Evolutionary conservation across 2,888 invertebrate species (phyloP).

Genomic region (Tachystola acroxantha): DNA sequence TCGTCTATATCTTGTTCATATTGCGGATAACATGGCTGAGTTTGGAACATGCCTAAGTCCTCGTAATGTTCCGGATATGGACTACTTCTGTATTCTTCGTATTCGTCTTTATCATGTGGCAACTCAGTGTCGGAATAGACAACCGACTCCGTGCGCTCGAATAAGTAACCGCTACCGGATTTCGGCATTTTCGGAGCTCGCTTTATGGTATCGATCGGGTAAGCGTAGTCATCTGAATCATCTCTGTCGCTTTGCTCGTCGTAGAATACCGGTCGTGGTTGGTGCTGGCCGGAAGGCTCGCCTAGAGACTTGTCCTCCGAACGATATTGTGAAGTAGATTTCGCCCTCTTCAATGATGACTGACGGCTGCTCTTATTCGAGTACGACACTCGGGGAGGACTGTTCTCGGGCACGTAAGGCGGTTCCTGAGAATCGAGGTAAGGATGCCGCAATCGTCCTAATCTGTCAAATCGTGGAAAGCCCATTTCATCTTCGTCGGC

Average conservation of each 20-base stretch:
- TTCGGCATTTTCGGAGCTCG: slow-evolving; percentile 66
- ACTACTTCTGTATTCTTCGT: slow-evolving; percentile 63
- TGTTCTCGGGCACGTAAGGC: slow-evolving; percentile 66
- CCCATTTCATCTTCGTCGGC: slow-evolving; percentile 83
- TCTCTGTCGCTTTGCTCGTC: slow-evolving; percentile 67
- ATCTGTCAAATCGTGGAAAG: slow-evolving; percentile 79
- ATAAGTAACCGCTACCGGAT: slow-evolving; percentile 57
- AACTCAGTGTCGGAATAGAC: slow-evolving; percentile 67
- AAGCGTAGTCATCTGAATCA: slow-evolving; percentile 71
- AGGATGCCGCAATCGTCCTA: slow-evolving; percentile 75
- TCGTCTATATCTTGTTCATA: slow-evolving; percentile 51
- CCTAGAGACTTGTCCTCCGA: slow-evolving; percentile 52
- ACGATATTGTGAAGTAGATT: slow-evolving; percentile 50
- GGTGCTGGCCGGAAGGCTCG: slow-evolving; percentile 54
- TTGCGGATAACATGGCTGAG: slow-evolving; percentile 69
- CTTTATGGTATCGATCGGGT: slow-evolving; percentile 72
- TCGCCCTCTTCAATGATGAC: slow-evolving; percentile 65
- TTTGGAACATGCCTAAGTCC: slow-evolving; percentile 64
- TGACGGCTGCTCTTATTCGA: slow-evolving; percentile 70
- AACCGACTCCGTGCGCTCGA: slow-evolving; percentile 63
- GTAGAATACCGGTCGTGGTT: slow-evolving; percentile 49
- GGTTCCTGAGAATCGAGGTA: slow-evolving; percentile 72
- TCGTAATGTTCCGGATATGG: slow-evolving; percentile 71
- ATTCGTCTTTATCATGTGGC: slow-evolving; percentile 62
- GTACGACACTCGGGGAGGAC: slow-evolving; percentile 63